Evolutionary conservation across 2,797 vertebrate species (phyloP).

Genomic region (Florisuga fusca): DNA sequence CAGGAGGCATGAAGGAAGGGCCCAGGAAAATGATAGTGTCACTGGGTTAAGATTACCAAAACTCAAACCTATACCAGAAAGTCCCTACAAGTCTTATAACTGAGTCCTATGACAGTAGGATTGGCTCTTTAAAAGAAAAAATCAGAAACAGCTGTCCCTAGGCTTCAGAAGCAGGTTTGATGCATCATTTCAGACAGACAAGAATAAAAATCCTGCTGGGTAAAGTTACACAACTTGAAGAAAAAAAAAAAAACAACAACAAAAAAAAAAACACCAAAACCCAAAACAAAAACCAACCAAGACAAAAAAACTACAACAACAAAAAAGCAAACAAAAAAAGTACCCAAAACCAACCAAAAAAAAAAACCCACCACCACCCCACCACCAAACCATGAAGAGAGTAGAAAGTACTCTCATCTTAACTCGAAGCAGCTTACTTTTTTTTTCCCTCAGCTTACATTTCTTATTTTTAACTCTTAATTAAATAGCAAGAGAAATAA

Average conservation of each 20-base stretch:
- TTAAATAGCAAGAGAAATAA: constrained; percentile 34
- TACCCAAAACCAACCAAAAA: no score
- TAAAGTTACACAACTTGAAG: background rate
- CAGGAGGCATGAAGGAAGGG: background rate
- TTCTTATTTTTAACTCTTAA: constrained; percentile 24
- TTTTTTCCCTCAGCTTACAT: background rate
- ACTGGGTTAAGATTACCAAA: background rate
- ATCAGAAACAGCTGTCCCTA: background rate
- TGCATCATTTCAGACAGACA: constrained; percentile 11
- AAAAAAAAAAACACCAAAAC: no score
- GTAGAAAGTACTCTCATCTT: background rate
- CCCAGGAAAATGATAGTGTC: background rate
- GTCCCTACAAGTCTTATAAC: background rate
- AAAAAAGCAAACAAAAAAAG: no score
- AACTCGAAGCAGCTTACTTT: background rate
- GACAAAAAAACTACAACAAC: no score
- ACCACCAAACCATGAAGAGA: background rate
- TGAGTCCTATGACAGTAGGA: background rate
- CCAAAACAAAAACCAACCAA: no score
- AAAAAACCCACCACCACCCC: no score
- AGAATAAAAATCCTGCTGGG: background rate
- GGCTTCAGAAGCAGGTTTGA: constrained; percentile 31
- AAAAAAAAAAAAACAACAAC: no score
- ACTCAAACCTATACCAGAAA: background rate
- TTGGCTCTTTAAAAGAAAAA: background rate